Percentiles rank a stretch among this genome's conserved stretches.
phyloP scores from a whole-genome alignment of 2,888 invertebrate species.

The Leptarthrus brevirostris region DNA sequence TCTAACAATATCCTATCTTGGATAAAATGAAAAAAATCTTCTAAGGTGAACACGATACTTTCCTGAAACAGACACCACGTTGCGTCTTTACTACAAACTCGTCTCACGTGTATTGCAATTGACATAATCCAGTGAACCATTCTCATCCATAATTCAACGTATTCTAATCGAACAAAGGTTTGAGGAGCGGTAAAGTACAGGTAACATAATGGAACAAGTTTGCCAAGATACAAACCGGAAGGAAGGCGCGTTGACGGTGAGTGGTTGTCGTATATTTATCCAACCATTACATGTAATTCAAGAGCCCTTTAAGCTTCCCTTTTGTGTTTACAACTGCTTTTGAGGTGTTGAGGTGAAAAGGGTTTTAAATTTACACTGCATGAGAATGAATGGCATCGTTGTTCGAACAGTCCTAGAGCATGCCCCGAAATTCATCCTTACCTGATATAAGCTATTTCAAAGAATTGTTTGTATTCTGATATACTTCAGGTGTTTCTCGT shows the following conservation, averaged over 20 bases:
- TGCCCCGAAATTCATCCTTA: constrained; percentile 7
- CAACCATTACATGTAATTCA: constrained; percentile 33
- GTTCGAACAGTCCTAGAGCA: background rate
- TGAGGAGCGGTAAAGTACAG: background rate
- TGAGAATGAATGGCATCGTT: no score
- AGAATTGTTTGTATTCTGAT: constrained; percentile 1
- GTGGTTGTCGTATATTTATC: constrained; percentile 15
- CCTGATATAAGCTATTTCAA: background rate
- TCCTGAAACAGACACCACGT: no score
- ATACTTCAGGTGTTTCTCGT: background rate
- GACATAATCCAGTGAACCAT: constrained; percentile 23
- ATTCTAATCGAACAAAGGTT: constrained; percentile 27
- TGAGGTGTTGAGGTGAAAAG: constrained; percentile 18
- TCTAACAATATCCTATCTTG: no score
- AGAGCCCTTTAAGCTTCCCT: constrained; percentile 14
- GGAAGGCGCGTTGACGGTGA: no score
- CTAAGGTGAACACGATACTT: no score
- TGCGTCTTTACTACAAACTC: no score
- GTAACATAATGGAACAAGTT: background rate
- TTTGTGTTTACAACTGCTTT: constrained; percentile 8
- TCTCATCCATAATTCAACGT: constrained; percentile 31
- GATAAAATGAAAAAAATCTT: no score
- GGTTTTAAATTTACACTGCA: background rate
- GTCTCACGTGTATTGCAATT: constrained; percentile 22
- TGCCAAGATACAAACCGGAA: no score